Evolutionary conservation across 2,797 vertebrate species (phyloP), one percentile per base, ranked within the genome.

Genomic region (Anguilla anguilla): DNA sequence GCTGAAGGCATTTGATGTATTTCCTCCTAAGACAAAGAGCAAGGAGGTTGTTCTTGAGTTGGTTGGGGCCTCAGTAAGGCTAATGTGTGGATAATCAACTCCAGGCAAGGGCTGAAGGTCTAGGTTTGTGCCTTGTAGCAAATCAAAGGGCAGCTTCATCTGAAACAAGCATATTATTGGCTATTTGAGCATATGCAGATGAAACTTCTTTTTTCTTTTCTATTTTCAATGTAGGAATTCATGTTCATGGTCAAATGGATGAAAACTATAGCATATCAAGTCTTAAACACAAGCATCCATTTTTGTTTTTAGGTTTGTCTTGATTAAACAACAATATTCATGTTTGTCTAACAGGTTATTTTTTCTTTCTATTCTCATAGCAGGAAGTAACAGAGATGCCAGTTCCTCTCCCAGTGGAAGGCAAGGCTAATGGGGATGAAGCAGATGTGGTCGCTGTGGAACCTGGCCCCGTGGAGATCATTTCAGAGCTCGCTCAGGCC

Each of bases 371-470:
- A 46, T 87, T 90, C 91, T 91, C 19, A 11, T 91, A 96, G 95
- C 95, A 96, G 92, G 96, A 95, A 90, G 94, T 93, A 88, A 93
- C 89, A 0, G 95, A 96, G 64, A 90, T 94, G 57, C 94, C 95
- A 0, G 88, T 95, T 85, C 91, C 92, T 6, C 74, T 91, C 87
- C 91, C 95, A 55, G 86, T 90, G n/a, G 93, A 95, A 1, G 90
- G 69, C 84, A 85, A 96, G 28, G 93, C 94, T n/a, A 96, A 96
- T 0, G 95, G 96, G 0, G 89, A 92, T 55, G 89, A 81, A 53
- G 94, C 94, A 10, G 94, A 95, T 6, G 87, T n/a, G 89, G 89
- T 90, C 0, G 88, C 59, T 3, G 46, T 89, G 2, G 94, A 85
- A 39, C 53, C 67, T 1, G 53, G 39, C 53, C 83, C 55, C 15